Evolutionary conservation across 2,888 invertebrate genomes (phyloP).

Genomic region (Acheta domesticus): DNA sequence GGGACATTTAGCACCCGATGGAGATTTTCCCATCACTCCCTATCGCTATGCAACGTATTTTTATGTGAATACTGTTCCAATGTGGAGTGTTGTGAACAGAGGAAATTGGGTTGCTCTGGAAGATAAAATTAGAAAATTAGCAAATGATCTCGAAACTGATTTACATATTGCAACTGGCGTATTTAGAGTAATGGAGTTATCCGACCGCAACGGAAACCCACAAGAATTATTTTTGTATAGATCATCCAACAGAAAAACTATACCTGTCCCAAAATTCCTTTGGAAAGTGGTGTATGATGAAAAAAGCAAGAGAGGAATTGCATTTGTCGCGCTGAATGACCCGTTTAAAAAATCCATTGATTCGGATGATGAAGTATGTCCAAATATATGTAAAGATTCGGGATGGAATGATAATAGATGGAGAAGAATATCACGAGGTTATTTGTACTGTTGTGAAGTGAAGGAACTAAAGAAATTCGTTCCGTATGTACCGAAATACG

Average conservation of each 20-base stretch:
- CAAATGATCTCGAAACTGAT: background rate
- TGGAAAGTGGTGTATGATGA: conserved; percentile 18
- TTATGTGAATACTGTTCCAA: background rate
- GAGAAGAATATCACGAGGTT: background rate
- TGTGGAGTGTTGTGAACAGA: background rate
- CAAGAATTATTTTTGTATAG: background rate
- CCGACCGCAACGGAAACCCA: background rate
- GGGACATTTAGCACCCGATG: background rate
- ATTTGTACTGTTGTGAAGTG: conserved; percentile 12
- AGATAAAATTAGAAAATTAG: background rate
- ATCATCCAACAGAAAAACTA: background rate
- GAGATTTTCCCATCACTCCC: background rate
- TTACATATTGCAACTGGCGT: background rate
- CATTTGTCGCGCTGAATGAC: conserved; percentile 11
- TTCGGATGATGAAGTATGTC: background rate
- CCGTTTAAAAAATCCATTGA: background rate
- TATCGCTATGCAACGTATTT: background rate
- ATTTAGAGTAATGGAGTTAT: background rate
- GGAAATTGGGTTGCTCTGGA: background rate
- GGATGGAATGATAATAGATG: background rate
- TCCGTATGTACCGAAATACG: background rate
- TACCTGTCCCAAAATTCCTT: conserved; percentile 19
- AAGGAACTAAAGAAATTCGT: background rate
- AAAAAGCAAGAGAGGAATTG: background rate
- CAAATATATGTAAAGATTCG: background rate